These are phyloP conservation scores for Atta cephalotes DNA, from an alignment of 1,140 invertebrate species.

Conservation along the genomic window DNA sequence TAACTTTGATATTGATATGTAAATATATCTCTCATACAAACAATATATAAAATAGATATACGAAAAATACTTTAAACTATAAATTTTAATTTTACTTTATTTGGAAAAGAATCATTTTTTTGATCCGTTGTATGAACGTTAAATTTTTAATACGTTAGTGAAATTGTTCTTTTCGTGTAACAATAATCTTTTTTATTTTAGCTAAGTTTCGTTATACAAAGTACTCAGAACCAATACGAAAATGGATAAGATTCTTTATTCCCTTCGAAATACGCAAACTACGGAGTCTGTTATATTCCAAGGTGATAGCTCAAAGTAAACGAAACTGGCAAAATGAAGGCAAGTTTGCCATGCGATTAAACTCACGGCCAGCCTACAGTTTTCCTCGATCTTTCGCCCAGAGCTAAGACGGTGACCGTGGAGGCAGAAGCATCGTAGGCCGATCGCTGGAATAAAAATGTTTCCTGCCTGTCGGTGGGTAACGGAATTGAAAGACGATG, in stretches of 20 bases:
- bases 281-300: neutral
- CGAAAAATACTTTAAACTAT: no score
- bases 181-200: no score
- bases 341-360: conserved; percentile 19
- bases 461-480: conserved; percentile 64
- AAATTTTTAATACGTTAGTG: neutral
- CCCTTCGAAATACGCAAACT: no score
- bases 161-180: neutral
- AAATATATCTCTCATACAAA: no score
- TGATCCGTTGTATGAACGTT: no score
- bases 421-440: conserved; percentile 13
- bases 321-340: neutral
- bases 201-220: no score
- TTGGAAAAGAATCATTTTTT: no score
- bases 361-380: conserved; percentile 33
- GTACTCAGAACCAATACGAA: no score
- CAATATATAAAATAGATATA: no score
- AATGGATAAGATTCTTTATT: no score
- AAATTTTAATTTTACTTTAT: no score
- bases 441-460: conserved; percentile 60
- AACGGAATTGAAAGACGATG: conserved; percentile 75
- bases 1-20: no score
- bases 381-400: conserved; percentile 53
- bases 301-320: neutral
- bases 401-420: conserved; percentile 41